phyloP scores from a whole-genome alignment of 2,113 vertebrate species.

The Sula dactylatra region DNA sequence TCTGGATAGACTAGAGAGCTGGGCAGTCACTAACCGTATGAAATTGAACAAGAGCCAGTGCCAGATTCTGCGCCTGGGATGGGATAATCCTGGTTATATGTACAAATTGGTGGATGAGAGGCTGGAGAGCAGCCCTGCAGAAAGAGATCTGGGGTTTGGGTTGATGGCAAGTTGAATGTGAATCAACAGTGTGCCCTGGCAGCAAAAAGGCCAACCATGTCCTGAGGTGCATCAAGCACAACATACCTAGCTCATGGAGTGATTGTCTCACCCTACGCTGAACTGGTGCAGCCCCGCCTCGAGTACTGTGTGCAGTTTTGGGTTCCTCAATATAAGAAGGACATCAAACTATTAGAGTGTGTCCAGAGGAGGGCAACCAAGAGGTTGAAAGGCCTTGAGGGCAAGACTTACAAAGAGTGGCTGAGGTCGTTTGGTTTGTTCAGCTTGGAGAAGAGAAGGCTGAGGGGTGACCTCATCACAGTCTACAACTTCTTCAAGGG shows the following conservation, averaged over 20 bases:
- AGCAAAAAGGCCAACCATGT: background rate
- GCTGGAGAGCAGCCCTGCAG: background rate
- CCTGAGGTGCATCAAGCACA: background rate
- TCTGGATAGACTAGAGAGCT: background rate
- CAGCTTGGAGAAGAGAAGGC: background rate
- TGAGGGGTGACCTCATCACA: background rate
- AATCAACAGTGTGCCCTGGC: background rate
- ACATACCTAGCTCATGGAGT: fast-evolving
- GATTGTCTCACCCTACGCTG: too few species aligned
- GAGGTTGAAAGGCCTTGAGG: background rate
- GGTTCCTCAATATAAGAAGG: background rate
- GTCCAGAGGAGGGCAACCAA: background rate
- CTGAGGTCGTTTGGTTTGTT: background rate
- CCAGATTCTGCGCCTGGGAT: background rate
- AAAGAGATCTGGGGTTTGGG: background rate
- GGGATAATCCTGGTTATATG: background rate
- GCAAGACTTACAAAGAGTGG: fast-evolving
- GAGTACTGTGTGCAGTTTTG: background rate
- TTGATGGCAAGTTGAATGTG: background rate
- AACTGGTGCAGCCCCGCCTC: background rate
- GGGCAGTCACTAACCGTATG: background rate
- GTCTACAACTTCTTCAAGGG: background rate
- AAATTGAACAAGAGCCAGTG: background rate
- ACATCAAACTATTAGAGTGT: background rate
- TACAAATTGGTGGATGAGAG: background rate